Conservation (phyloP, 2,888 invertebrate species). For the Eucriotettix oculatus region DNA sequence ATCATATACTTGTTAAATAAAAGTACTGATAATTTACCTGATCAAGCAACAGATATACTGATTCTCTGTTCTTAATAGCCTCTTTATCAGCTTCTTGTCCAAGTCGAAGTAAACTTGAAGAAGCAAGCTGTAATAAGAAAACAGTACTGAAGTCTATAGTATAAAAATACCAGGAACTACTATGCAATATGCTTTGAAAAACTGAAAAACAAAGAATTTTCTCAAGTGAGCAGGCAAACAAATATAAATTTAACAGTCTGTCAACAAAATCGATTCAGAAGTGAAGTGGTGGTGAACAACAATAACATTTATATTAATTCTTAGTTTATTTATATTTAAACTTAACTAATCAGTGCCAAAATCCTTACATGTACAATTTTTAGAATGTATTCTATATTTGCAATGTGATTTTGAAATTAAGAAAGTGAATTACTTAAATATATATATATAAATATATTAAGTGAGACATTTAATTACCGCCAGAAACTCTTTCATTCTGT, state of each 20-base stretch:
- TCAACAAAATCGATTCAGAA: no score
- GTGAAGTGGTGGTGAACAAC: no score
- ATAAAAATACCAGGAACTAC: no score
- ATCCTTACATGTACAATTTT: no score
- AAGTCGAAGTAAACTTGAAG: conserved; percentile 82
- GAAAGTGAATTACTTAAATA: no score
- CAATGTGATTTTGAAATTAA: no score
- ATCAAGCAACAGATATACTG: conserved; percentile 89
- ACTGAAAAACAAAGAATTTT: neutral
- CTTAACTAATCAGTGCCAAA: no score
- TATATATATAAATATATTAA: no score
- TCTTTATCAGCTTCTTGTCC: conserved; percentile 95
- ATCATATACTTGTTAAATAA: neutral
- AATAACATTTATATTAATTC: no score
- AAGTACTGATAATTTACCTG: conserved; percentile 34
- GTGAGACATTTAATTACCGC: conserved; percentile 29
- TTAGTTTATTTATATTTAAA: no score
- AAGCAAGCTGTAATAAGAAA: conserved; percentile 50
- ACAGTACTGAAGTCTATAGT: neutral
- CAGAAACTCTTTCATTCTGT: conserved; percentile 88
- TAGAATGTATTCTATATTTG: no score
- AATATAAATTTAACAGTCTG: neutral
- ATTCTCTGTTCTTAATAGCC: conserved; percentile 83
- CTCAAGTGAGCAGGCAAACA: neutral
- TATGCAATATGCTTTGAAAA: no score